A percentile compares a stretch with the other conserved stretches of the same genome.
phyloP scores from a whole-genome alignment of 2,888 invertebrate genomes.

The Metopia argyrocephala region DNA sequence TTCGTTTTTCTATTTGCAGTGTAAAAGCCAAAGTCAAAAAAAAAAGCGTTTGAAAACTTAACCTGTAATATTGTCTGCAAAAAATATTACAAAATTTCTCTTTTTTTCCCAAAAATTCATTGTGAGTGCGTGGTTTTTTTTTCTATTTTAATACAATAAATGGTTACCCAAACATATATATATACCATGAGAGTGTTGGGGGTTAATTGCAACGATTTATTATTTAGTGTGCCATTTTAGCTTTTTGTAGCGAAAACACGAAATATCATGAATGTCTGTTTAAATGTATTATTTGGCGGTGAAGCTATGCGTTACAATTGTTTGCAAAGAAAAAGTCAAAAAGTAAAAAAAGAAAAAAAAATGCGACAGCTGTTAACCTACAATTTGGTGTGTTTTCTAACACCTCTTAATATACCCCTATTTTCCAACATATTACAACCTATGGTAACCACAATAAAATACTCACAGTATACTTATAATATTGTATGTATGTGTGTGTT shows the following conservation, averaged over 20 bases:
- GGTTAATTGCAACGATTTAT: constrained; percentile 61
- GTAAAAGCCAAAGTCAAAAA: neutral
- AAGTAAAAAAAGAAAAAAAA: constrained; percentile 14
- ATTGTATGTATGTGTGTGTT: neutral
- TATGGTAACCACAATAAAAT: neutral
- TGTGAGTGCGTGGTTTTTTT: neutral
- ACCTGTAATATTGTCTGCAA: constrained; percentile 28
- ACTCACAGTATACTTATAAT: too few species aligned
- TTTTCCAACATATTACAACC: neutral
- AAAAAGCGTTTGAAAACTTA: neutral
- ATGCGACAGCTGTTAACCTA: constrained; percentile 47
- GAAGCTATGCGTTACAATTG: neutral
- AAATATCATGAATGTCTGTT: constrained; percentile 46
- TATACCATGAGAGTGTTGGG: neutral
- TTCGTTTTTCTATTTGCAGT: neutral
- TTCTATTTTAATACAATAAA: too few species aligned
- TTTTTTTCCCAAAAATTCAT: neutral
- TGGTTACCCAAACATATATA: neutral
- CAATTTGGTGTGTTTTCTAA: constrained; percentile 15
- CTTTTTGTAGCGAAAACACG: constrained; percentile 47
- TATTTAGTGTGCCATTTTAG: constrained; percentile 50
- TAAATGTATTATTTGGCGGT: neutral
- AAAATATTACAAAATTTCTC: neutral
- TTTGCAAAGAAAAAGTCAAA: neutral
- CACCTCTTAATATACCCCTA: neutral